These are phyloP conservation scores for Microcebus murinus DNA, from an alignment of 2,113 vertebrate genomes.

Conservation along the genomic window DNA sequence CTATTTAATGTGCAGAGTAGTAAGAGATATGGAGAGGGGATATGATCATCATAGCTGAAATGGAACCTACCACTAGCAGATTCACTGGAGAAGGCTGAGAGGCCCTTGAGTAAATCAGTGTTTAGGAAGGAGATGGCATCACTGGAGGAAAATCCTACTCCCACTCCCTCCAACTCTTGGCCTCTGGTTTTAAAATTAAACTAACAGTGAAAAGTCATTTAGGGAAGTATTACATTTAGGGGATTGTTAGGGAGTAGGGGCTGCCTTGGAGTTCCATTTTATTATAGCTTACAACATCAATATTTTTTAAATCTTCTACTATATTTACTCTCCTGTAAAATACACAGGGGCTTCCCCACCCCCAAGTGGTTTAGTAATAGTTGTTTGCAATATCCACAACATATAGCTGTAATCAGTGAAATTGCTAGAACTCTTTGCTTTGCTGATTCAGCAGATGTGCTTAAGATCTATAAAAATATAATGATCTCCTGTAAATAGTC, in stretches of 20 bases:
- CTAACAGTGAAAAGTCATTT: conserved; percentile 28
- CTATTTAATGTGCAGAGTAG: background rate
- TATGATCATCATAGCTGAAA: background rate
- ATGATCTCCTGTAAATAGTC: conserved; percentile 78
- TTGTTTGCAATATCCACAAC: conserved; percentile 59
- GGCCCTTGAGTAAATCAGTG: background rate
- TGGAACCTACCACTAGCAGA: background rate
- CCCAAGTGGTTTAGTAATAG: conserved; percentile 45
- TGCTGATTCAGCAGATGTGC: conserved; percentile 78
- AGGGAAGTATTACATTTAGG: background rate
- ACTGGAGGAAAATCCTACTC: background rate
- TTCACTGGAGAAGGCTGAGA: background rate
- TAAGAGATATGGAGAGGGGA: background rate
- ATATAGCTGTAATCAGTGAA: conserved; percentile 71
- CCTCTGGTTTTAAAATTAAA: conserved; percentile 5
- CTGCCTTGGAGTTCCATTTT: conserved; percentile 13
- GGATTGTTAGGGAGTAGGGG: background rate
- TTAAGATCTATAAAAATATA: conserved; percentile 80
- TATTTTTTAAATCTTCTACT: conserved; percentile 11
- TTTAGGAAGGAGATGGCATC: background rate
- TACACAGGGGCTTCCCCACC: background rate
- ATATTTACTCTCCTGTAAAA: conserved; percentile 35
- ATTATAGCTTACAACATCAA: conserved; percentile 8
- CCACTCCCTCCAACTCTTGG: background rate
- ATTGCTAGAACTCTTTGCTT: conserved; percentile 62